Conservation (phyloP, 2,888 invertebrate genomes). For the Hartigia nigra region DNA sequence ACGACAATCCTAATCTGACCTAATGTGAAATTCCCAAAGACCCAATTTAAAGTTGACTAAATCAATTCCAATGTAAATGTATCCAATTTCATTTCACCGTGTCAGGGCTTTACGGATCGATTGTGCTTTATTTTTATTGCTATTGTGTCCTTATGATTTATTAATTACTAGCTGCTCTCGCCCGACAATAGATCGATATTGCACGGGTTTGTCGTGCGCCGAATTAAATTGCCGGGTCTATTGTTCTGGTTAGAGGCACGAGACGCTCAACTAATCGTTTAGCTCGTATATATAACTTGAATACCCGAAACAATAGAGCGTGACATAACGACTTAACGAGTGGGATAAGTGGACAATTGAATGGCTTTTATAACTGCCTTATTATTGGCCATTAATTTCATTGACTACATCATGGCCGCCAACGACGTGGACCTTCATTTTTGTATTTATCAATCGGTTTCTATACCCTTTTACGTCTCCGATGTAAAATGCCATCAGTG, state of each 20-base stretch:
- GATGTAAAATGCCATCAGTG: background rate
- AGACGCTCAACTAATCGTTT: background rate
- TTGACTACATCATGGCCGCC: background rate
- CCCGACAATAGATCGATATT: constrained; percentile 16
- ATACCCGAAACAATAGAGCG: constrained; percentile 3
- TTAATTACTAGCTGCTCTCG: constrained; percentile 20
- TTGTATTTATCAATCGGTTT: background rate
- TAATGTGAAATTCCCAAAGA: background rate
- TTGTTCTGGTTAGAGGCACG: constrained; percentile 19
- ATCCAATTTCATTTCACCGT: background rate
- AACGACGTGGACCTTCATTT: background rate
- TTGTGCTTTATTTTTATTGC: background rate
- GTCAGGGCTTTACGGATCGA: background rate
- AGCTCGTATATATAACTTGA: background rate
- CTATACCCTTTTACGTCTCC: background rate
- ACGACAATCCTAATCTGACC: background rate
- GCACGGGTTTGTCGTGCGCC: constrained; percentile 16
- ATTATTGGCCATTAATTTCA: background rate
- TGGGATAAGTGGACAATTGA: background rate
- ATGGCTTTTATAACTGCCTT: background rate
- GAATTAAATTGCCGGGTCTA: constrained; percentile 18
- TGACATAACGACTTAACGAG: constrained; percentile 1
- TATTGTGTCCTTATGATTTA: background rate
- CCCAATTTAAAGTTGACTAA: background rate
- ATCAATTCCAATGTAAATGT: background rate